Base-by-base conservation (phyloP, 2,797 vertebrate genomes). In the Poeciliopsis presidionis region DNA sequence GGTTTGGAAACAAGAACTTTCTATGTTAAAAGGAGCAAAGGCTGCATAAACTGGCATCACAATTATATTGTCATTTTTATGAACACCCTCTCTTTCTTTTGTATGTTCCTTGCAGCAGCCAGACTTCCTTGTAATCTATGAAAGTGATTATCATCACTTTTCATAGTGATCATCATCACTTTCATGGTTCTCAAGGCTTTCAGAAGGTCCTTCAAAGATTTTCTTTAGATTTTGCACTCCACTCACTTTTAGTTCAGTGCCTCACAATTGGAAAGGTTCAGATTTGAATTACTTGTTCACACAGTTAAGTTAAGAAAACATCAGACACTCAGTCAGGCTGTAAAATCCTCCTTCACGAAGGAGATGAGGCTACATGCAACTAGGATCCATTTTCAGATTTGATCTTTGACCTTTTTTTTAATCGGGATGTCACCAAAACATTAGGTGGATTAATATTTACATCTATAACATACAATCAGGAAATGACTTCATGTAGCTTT, bases 1-100 rank as follows among this genome's bases (percentile, higher is more conserved):
- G 67, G 51, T 36, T 78, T 78, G 30, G 47, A 51, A 72, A 82
- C 72, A 75, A 85, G 65, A 2, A n/a, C 5, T 43, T 69, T 25
- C 6, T 39, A 43, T 69, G 22, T 25, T n/a, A n/a, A 39, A 25
- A 43, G 65, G 39, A 43, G 12, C 7, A 65, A 39, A 65, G 25
- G 39, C 7, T 65, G 8, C 63, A 20, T 61, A 63, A 63, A 63
- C 16, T 20, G 2, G 20, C 59, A 20, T 33, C 14, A 63, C 0
- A 3, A 33, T 63, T 8, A 63, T 20, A 36, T 36, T 63, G 30
- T 20, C 0, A 5, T 36, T 36, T 33, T 63, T 63, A 7, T 2
- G 7, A 18, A 41, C 36, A 36, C 3, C 33, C 63, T 25, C 63
- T 22, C 36, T 65, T 65, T 22, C 33, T 39, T 39, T 65, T 65